A percentile compares a stretch with the other conserved stretches of the same genome.
These are phyloP conservation scores for Platycercus adscitus DNA, from an alignment of 2,113 vertebrate genomes.

Conservation along the genomic window DNA sequence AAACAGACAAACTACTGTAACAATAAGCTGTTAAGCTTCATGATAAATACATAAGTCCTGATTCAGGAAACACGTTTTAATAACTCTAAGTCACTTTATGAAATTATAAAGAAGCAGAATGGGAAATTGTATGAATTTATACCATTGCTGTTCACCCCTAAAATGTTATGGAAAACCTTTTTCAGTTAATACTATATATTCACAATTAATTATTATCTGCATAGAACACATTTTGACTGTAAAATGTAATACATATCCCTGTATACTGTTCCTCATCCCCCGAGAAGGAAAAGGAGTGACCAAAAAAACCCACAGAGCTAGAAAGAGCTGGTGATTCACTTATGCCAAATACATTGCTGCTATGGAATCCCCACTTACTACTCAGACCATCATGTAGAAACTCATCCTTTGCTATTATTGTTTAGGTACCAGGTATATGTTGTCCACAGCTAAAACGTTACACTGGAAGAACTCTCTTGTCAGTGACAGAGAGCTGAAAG, in stretches of 20 bases:
- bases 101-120: not conserved
- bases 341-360: not conserved
- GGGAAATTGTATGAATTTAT: not conserved
- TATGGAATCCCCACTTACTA: not conserved
- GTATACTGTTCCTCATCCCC: not conserved
- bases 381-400: not conserved
- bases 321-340: not conserved
- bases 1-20: not conserved
- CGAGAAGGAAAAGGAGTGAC: not conserved
- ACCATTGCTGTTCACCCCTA: not conserved
- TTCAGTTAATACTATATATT: not conserved
- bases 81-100: not conserved
- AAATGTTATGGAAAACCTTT: not conserved
- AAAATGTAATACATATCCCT: not conserved
- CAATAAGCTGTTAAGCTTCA: not conserved
- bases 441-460: not conserved
- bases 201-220: not conserved
- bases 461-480: not conserved
- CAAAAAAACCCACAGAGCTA: not conserved
- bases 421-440: not conserved
- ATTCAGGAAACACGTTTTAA: not conserved
- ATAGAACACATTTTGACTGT: not conserved
- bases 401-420: not conserved
- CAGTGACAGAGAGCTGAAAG: not conserved
- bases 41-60: not conserved